Conservation (phyloP, 2,113 vertebrate genomes). For the Octodon degus region DNA sequence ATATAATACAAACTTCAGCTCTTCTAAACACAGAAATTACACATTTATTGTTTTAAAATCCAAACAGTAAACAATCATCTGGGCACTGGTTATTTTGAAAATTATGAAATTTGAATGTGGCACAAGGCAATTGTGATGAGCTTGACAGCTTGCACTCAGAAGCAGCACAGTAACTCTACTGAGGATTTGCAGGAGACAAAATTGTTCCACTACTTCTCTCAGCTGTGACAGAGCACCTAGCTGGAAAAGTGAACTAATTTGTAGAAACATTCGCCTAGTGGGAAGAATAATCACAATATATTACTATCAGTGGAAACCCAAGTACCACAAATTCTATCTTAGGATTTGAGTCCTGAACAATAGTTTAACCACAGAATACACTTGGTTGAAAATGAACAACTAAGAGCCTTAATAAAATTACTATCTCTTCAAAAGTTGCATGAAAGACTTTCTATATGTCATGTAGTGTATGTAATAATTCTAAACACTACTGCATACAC, state of each 20-base stretch:
- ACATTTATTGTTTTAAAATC: conserved; percentile 8
- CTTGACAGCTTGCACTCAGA: background rate
- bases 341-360: background rate
- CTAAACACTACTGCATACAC: background rate
- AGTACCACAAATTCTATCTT: background rate
- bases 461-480: too few species aligned
- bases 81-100: background rate
- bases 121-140: background rate
- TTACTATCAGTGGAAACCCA: conserved; percentile 2
- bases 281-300: background rate
- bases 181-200: background rate
- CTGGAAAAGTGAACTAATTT: background rate
- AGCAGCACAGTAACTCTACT: background rate
- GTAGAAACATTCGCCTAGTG: conserved; percentile 19
- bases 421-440: background rate
- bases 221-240: conserved; percentile 50
- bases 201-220: background rate
- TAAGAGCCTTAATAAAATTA: background rate
- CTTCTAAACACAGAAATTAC: background rate
- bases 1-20: background rate
- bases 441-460: background rate
- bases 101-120: background rate
- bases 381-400: background rate
- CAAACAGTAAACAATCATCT: background rate
- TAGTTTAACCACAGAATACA: background rate